These are phyloP conservation scores for Geotrypetes seraphini DNA, from an alignment of 2,797 vertebrate species.

Conservation along the genomic window DNA sequence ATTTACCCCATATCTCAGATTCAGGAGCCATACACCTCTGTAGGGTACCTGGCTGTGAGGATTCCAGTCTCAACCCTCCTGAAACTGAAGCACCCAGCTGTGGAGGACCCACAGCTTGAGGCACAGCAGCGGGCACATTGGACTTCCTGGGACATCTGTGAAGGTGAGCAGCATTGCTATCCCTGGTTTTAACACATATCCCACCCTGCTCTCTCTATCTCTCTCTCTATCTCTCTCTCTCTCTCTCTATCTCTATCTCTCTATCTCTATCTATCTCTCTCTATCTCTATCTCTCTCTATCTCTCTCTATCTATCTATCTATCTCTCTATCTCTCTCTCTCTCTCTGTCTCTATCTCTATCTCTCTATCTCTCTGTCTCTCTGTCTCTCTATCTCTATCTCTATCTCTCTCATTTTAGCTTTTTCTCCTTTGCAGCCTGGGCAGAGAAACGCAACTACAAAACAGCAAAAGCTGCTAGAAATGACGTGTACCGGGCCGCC, in stretches of 20 bases:
- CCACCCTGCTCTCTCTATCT: background rate
- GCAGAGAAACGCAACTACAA: conserved; percentile 84
- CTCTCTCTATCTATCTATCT: no score
- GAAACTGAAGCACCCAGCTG: conserved; percentile 65
- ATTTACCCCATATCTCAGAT: conserved; percentile 86
- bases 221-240: background rate
- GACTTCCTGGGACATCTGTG: conserved; percentile 88
- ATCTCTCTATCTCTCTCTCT: background rate
- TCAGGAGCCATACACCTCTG: conserved; percentile 82
- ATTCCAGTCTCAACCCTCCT: conserved; percentile 60
- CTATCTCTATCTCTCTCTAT: background rate
- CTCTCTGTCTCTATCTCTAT: no score
- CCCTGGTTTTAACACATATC: background rate
- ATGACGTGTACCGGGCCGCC: conserved; percentile 80
- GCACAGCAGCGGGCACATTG: conserved; percentile 48
- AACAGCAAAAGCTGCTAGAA: conserved; percentile 78
- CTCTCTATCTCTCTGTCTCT: background rate
- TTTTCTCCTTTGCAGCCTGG: conserved; percentile 60
- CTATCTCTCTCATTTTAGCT: background rate
- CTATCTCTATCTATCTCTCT: background rate
- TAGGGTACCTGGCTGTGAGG: conserved; percentile 78
- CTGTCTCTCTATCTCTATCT: background rate
- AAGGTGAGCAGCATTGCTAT: conserved; percentile 50
- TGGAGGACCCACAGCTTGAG: conserved; percentile 18
- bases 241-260: background rate